Conservation (phyloP, 1,140 invertebrate species). For the Phthorimaea operculella region DNA sequence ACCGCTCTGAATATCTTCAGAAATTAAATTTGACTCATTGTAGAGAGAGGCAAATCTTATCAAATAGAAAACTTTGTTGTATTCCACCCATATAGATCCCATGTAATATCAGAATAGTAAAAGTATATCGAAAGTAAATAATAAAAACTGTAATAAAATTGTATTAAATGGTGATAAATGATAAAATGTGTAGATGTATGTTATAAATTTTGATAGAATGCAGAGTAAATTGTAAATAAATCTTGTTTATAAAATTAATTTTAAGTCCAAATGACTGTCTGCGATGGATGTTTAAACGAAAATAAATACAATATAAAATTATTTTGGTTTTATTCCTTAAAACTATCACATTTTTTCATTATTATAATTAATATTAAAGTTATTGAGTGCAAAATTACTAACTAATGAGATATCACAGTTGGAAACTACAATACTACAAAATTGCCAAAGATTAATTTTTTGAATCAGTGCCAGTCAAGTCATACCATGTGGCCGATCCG, state of each 20-base stretch:
- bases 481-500: too few relatives aligned
- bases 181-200: background rate
- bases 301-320: slow-evolving; percentile 12
- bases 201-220: background rate
- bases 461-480: too few relatives aligned
- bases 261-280: slow-evolving; percentile 11
- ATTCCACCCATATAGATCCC: too few relatives aligned
- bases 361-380: background rate
- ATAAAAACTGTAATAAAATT: background rate
- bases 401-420: slow-evolving; percentile 48
- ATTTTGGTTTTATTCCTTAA: slow-evolving; percentile 10
- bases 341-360: background rate
- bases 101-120: too few relatives aligned
- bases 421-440: slow-evolving; percentile 12
- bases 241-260: slow-evolving; percentile 5
- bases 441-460: too few relatives aligned
- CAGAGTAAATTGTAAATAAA: background rate
- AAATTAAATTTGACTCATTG: too few relatives aligned
- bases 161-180: background rate
- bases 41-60: too few relatives aligned
- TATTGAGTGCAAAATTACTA: background rate
- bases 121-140: too few relatives aligned
- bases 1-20: too few relatives aligned
- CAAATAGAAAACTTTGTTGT: too few relatives aligned
- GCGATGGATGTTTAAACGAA: slow-evolving; percentile 13